Conservation (phyloP, 2,113 vertebrate species). For the Nycticorax nycticorax region DNA sequence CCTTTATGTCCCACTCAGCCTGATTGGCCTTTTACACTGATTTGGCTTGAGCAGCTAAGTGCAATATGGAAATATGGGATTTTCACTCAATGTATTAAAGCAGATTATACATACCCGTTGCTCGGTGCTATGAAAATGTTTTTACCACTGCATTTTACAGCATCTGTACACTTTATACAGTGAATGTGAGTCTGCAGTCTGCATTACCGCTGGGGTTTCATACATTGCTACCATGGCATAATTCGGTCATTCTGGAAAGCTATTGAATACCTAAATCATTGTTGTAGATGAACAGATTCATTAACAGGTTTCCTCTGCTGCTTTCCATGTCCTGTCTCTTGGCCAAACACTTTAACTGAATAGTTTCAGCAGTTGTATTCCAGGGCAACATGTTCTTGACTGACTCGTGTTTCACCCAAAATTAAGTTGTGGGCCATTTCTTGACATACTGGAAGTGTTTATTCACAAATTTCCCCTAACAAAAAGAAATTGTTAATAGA, state of each 20-base stretch:
- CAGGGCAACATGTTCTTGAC: background rate
- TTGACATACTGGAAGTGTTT: background rate
- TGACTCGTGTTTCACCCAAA: background rate
- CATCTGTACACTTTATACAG: background rate
- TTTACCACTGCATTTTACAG: background rate
- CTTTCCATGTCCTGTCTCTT: background rate
- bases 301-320: background rate
- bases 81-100: background rate
- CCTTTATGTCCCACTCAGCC: background rate
- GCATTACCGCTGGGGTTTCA: background rate
- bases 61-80: background rate
- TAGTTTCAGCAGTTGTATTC: background rate
- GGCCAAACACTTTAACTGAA: background rate
- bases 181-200: background rate
- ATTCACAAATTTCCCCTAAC: background rate
- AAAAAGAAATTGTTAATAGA: conserved; percentile 31
- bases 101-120: conserved; percentile 21
- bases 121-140: conserved; percentile 20
- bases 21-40: background rate
- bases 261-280: background rate
- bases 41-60: background rate
- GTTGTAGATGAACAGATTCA: background rate
- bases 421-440: background rate
- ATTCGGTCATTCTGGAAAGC: background rate
- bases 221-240: background rate